Evolutionary conservation across 2,113 vertebrate species (phyloP), one percentile per base, ranked within the genome.

Genomic region (Meles meles): DNA sequence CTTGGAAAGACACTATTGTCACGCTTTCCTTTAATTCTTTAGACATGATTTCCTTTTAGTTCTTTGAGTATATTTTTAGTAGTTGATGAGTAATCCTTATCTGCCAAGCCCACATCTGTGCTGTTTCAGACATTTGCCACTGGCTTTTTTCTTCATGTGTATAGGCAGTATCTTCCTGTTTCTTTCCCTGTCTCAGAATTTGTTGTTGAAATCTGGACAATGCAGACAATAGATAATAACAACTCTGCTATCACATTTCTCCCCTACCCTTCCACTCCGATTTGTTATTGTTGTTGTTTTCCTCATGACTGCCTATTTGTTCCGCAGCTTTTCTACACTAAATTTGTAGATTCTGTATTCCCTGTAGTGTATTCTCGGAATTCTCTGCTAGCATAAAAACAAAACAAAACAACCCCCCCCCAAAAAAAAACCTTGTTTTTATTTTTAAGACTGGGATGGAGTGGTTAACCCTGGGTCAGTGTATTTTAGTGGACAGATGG

Each of bases 21-120:
- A 77, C 25, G 55, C 65, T 86, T 96, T 72, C 59, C 39, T 93
- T 90, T 90, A 86, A 77, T 81, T 88, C 49, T 81, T 87, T 93
- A 95, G 57, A 31, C 29, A 21, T 44, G 8, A 61, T 71, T 71
- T 96, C 25, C 80, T 55, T 95, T 95, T 88, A 61, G 47, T 67
- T 91, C 57, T 96, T 87, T 88, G 57, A 59, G 67, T 76, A 55
- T 34, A 59, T 79, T 81, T 86, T 76, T 29, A 77, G 15, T 67
- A 67, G 59, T 80, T 95, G n/a, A 95, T 34, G 72, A 37, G 76
- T 92, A 71, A 20, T 47, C 9, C 44, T 88, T 63, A 59, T 59
- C 80, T 90, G 21, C 12, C 85, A 42, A 23, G 44, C n/a, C 74
- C 80, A 39, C 12, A 83, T 92, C 39, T 90, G 61, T 6, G 55